Percentiles rank a stretch among this genome's conserved stretches.
Evolutionary conservation across 1,140 invertebrate species (phyloP).

Genomic region (Drosophila asahinai): DNA sequence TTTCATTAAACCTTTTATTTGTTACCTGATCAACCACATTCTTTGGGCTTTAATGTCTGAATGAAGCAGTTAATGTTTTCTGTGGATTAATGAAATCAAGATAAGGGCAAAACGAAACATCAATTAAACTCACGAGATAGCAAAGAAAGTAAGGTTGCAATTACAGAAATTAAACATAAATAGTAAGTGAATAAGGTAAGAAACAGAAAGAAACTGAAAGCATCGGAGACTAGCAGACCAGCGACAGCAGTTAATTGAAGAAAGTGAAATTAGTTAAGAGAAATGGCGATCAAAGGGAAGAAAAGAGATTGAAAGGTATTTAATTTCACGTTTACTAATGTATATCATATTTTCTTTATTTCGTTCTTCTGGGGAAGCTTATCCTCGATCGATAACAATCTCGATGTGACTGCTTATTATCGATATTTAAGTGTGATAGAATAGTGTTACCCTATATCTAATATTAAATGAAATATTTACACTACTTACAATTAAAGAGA

Average conservation of each 20-base stretch:
- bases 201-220: constrained; percentile 17
- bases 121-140: constrained; percentile 27
- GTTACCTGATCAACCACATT: constrained; percentile 9
- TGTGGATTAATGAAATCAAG: constrained; percentile 4
- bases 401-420: too few species aligned
- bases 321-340: too few species aligned
- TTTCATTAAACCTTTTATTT: constrained; percentile 7
- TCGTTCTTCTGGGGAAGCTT: too few species aligned
- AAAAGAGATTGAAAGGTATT: background rate
- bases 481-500: too few species aligned
- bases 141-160: constrained; percentile 16
- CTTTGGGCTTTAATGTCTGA: constrained; percentile 2
- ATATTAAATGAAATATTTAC: too few species aligned
- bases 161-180: constrained; percentile 21
- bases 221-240: background rate
- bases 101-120: constrained; percentile 15
- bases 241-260: constrained; percentile 19
- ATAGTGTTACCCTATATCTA: too few species aligned
- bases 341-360: too few species aligned
- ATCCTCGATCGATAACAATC: too few species aligned
- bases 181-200: constrained; percentile 10
- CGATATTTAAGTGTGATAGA: too few species aligned
- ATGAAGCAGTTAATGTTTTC: constrained; percentile 2
- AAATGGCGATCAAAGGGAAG: background rate
- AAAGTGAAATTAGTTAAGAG: constrained; percentile 22